Evolutionary conservation across 2,888 invertebrate species (phyloP).

Genomic region (Cheilosia soror): DNA sequence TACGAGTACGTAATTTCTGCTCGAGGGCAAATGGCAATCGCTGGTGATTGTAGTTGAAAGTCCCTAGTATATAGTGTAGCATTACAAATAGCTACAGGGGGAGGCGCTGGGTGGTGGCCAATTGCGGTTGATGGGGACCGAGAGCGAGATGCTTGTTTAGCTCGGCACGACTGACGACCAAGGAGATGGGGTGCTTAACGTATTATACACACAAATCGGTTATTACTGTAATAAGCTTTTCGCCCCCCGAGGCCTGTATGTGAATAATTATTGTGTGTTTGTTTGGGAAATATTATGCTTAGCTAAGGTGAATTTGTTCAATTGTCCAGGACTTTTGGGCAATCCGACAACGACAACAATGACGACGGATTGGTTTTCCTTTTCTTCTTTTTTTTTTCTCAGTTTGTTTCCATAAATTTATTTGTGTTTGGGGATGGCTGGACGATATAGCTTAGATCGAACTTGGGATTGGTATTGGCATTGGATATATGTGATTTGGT

Average conservation of each 20-base stretch:
- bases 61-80: conserved; percentile 36
- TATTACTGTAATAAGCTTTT: conserved; percentile 75
- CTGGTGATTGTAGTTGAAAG: conserved; percentile 71
- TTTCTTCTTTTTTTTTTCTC: neutral
- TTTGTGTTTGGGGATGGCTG: conserved; percentile 8
- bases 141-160: conserved; percentile 50
- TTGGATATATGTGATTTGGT: conserved; percentile 63
- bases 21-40: conserved; percentile 70
- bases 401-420: conserved; percentile 57
- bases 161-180: conserved; percentile 51
- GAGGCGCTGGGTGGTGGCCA: conserved; percentile 48
- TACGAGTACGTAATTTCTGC: conserved; percentile 69
- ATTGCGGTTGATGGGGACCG: conserved; percentile 49
- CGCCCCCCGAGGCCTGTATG: conserved; percentile 65
- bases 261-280: conserved; percentile 73
- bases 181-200: conserved; percentile 38
- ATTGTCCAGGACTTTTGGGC: conserved; percentile 65
- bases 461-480: neutral
- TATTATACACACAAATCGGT: conserved; percentile 75
- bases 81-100: conserved; percentile 73
- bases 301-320: conserved; percentile 74
- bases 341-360: conserved; percentile 53
- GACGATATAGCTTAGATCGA: neutral
- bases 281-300: conserved; percentile 65
- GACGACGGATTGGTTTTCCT: conserved; percentile 32